These are phyloP conservation scores for Carassius gibelio DNA, from an alignment of 2,113 vertebrate genomes.

Conservation along the genomic window DNA sequence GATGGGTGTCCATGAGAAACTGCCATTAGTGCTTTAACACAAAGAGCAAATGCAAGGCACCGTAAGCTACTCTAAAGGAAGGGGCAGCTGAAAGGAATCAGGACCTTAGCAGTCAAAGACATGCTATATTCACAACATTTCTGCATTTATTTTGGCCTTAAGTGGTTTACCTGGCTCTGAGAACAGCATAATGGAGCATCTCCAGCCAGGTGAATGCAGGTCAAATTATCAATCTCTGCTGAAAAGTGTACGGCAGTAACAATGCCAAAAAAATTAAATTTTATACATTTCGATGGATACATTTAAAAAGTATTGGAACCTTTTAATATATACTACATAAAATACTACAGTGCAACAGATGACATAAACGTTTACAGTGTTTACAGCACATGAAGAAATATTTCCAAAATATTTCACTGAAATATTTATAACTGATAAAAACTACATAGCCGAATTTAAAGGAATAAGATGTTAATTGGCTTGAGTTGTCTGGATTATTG, in stretches of 20 bases:
- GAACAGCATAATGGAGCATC: slow-evolving; percentile 29
- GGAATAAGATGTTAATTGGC: too few relatives aligned
- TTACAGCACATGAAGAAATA: not conserved
- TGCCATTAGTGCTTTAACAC: slow-evolving; percentile 42
- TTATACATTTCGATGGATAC: not conserved
- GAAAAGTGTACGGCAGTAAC: not conserved
- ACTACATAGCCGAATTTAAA: not conserved
- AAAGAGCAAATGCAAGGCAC: slow-evolving; percentile 29
- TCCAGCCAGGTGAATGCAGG: slow-evolving; percentile 13
- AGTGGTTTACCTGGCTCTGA: slow-evolving; percentile 11
- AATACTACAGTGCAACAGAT: not conserved
- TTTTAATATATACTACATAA: not conserved
- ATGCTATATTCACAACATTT: slow-evolving; percentile 16
- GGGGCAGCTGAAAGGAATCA: slow-evolving; percentile 18
- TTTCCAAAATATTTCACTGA: not conserved
- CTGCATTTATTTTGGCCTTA: slow-evolving; percentile 24
- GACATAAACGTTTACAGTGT: not conserved
- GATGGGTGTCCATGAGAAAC: slow-evolving; percentile 22
- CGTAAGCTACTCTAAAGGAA: slow-evolving; percentile 39
- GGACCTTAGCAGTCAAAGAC: not conserved
- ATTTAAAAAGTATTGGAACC: not conserved
- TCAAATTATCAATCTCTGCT: not conserved
- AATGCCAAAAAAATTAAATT: not conserved
- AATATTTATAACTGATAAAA: not conserved
- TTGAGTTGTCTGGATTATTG: too few relatives aligned